phyloP scores from a whole-genome alignment of 2,888 invertebrate species.

The Drosophila aldrichi region DNA sequence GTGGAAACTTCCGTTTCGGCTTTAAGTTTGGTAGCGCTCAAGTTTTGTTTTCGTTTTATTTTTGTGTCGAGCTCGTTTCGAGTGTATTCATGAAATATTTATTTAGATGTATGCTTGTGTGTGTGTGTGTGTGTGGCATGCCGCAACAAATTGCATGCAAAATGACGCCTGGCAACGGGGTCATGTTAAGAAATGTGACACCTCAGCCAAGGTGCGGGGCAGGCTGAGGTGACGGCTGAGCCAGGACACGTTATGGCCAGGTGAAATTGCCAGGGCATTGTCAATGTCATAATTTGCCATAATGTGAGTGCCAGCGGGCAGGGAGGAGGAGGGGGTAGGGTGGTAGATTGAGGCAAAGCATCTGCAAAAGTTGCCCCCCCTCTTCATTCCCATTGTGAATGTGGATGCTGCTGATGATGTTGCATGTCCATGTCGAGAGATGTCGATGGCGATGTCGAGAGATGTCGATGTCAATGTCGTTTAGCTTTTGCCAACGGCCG shows the following conservation, averaged over 20 bases:
- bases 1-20: not conserved
- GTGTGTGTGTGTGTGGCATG: constrained; percentile 37
- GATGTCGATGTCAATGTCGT: constrained; percentile 65
- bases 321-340: not conserved
- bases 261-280: constrained; percentile 59
- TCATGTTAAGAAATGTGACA: constrained; percentile 62
- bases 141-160: constrained; percentile 63
- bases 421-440: constrained; percentile 62
- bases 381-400: constrained; percentile 34
- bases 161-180: constrained; percentile 28
- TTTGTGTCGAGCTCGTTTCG: constrained; percentile 21
- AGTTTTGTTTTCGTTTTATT: constrained; percentile 8
- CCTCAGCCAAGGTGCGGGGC: constrained; percentile 19
- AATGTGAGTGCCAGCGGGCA: constrained; percentile 41
- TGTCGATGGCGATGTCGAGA: constrained; percentile 61
- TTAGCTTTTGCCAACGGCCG: constrained; percentile 45
- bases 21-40: constrained; percentile 1
- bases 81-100: constrained; percentile 42
- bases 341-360: too few relatives aligned
- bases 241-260: constrained; percentile 53
- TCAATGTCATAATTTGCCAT: constrained; percentile 78
- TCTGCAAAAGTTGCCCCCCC: constrained; percentile 19
- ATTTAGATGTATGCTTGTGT: constrained; percentile 28
- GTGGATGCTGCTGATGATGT: constrained; percentile 63
- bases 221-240: constrained; percentile 16